Evolutionary conservation across 2,888 invertebrate genomes (phyloP), one percentile per base, ranked within the genome.

Genomic region (Molanna angustata): DNA sequence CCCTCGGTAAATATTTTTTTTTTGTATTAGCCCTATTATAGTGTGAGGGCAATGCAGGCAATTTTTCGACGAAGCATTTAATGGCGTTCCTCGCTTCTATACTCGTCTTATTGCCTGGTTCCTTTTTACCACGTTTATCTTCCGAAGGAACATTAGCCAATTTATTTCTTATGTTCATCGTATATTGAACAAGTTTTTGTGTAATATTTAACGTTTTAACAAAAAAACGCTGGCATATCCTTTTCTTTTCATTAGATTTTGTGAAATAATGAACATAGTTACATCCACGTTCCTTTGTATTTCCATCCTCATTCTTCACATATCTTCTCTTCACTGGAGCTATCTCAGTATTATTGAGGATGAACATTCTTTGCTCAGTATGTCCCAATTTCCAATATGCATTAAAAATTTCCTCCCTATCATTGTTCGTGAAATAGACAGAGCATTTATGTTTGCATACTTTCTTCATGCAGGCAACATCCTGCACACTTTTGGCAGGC

Each of bases 381-480:
- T 35, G 13, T 4, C 35, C 35, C 35, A 35, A 35, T 35, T 35
- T 35, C 35, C 35, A 35, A 14, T 35, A 35, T 11, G 35, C 4
- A 11, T 35, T 14, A 35, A 35, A 35, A 4, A 35, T 35, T 9
- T 35, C 14, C 14, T 35, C 4, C 13, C 35, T 35, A n/a, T 35
- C 35, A 35, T 35, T 13, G 9, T 35, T 14, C 9, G 9, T n/a
- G 14, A 35, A 35, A 35, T 35, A 13, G 13, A 35, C 13, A 13
- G 35, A 35, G 35, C 35, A 35, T 35, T 35, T 35, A 35, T 35
- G 9, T n/a, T 35, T 35, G 14, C 35, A 35, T 4, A 35, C 14
- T 35, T 35, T 35, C 35, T 35, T 35, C 35, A 35, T 35, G 35
- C 35, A 35, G 13, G 35, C 35, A 35, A 35, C 35, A 14, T 35